Percentiles rank a stretch among this genome's conserved stretches.
These are phyloP conservation scores for Linnaemya vulpina DNA, from an alignment of 2,888 invertebrate species.

Conservation along the genomic window DNA sequence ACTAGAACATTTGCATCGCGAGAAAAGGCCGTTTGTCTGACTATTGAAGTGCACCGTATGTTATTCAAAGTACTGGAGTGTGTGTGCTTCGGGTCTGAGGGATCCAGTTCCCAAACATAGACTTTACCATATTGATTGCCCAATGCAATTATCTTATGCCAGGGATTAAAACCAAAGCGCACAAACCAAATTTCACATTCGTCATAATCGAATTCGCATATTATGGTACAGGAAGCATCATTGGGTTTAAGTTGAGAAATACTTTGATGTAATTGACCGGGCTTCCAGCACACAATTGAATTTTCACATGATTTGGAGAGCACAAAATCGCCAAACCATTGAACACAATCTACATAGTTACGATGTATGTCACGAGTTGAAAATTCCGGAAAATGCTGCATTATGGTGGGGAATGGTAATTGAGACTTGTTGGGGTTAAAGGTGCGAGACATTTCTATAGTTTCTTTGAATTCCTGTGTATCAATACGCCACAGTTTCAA, in stretches of 20 bases:
- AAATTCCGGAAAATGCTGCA: conserved; percentile 97
- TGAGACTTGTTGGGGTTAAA: conserved; percentile 91
- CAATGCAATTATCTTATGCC: conserved; percentile 94
- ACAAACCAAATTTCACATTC: conserved; percentile 99
- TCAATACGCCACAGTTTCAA: conserved; percentile 96
- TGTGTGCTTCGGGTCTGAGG: conserved; percentile 91
- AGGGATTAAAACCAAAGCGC: conserved; percentile 95
- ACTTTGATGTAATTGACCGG: conserved; percentile 92
- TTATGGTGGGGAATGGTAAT: conserved; percentile 93
- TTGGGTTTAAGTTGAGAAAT: conserved; percentile 87
- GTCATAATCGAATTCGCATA: conserved; percentile 95
- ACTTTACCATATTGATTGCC: conserved; percentile 98
- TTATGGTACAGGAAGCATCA: conserved; percentile 91
- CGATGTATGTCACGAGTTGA: conserved; percentile 98
- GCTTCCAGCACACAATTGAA: conserved; percentile 98
- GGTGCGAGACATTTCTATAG: conserved; percentile 92
- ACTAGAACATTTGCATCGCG: conserved; percentile 93
- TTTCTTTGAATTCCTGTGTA: conserved; percentile 91
- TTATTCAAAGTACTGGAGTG: conserved; percentile 92
- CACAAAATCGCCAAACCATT: conserved; percentile 97
- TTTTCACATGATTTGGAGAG: conserved; percentile 98
- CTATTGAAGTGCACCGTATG: conserved; percentile 93
- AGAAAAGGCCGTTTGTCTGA: conserved; percentile 95
- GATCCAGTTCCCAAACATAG: conserved; percentile 97
- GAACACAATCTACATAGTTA: conserved; percentile 99